Evolutionary conservation across 1,140 invertebrate genomes (phyloP).

Genomic region (Ceratina japonica): DNA sequence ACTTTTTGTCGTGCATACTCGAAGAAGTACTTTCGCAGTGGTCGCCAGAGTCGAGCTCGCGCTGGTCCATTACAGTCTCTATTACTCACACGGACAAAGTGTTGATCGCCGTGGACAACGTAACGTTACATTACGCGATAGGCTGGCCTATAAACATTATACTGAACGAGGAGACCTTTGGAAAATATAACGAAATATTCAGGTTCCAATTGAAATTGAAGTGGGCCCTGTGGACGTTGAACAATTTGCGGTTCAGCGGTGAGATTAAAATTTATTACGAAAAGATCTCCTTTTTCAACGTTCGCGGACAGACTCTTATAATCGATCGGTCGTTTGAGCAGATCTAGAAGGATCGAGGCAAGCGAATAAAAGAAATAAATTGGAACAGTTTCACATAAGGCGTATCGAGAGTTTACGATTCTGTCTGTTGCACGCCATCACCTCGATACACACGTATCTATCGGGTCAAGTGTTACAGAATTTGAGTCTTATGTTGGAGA

Average conservation of each 20-base stretch:
- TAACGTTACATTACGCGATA: conserved; percentile 79
- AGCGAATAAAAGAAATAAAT: conserved; percentile 53
- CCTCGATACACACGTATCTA: conserved; percentile 83
- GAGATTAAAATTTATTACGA: conserved; percentile 43
- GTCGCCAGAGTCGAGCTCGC: conserved; percentile 77
- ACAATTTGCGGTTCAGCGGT: conserved; percentile 81
- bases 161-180: conserved; percentile 78
- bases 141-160: conserved; percentile 81
- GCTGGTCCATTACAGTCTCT: conserved; percentile 73
- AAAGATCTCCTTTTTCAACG: not conserved
- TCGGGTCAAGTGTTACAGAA: conserved; percentile 83
- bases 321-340: conserved; percentile 40
- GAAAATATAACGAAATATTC: conserved; percentile 83
- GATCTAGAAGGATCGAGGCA: conserved; percentile 72
- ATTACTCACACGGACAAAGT: conserved; percentile 68
- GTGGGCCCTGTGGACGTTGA: conserved; percentile 82
- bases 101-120: conserved; percentile 79
- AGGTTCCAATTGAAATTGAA: conserved; percentile 83
- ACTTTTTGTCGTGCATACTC: conserved; percentile 78
- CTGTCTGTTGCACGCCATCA: conserved; percentile 82
- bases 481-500: conserved; percentile 78
- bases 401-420: conserved; percentile 82
- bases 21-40: conserved; percentile 80
- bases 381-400: conserved; percentile 75
- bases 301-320: not conserved